Evolutionary conservation across 2,888 invertebrate species (phyloP), one percentile per base, ranked within the genome.

Genomic region (Meandrusa payeni): DNA sequence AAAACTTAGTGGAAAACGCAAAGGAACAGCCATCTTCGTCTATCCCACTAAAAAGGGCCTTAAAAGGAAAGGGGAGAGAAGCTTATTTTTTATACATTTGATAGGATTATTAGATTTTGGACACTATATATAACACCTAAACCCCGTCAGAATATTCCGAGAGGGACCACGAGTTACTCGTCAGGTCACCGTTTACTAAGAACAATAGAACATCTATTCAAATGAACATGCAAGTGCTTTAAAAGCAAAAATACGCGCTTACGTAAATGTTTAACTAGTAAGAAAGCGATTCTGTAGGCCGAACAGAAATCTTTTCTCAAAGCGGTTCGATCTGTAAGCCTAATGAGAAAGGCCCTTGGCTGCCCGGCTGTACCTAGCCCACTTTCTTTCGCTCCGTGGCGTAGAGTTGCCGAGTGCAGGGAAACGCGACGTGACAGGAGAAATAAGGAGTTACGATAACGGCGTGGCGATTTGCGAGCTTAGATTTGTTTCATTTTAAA

Each of bases 401-500:
- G 37, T 31, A 38, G 31, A 37, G 31, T 32, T 43, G 43, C 38
- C 32, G 38, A 43, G 38, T 38, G 12, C 13, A 38, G 43, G 38
- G 43, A 43, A 43, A 38, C 22, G 37, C 31, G 5, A 38, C 38
- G 43, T 43, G 43, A 43, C 43, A 43, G 43, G 43, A 38, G 43
- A 32, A 37, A 32, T 20, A 43, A 43, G 43, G 32, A 43, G 32
- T 26, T 24, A 27, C 32, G 31, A 24, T 43, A 43, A 26, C 28
- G 23, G 29, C 37, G 9, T 7, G 15, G 7, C 19, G 6, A 27
- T 36, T 34, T 15, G 28, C 10, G 10, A 13, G 13, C 10, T 13
- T 11, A 29, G 19, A 41, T 32, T 3, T 5, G 7, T 41, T 33
- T 22, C 3, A 24, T n/a, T 19, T 2, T 13, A 24, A 17, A 7